Evolutionary conservation across 2,113 vertebrate genomes (phyloP), one percentile per base, ranked within the genome.

Genomic region (Alethe castanea): DNA sequence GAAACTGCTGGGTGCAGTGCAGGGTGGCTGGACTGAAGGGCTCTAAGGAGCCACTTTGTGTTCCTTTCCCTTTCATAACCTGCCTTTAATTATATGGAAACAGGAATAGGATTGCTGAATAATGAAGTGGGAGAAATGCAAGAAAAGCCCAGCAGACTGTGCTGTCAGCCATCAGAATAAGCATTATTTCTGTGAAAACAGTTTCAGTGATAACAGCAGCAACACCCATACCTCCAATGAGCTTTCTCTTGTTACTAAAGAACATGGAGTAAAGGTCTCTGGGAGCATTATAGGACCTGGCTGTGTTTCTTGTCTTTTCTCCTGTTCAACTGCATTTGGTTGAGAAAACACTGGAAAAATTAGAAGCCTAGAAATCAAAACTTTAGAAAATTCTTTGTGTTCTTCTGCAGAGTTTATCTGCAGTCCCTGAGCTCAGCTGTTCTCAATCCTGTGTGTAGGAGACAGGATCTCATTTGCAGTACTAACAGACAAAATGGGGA

Each of bases 81-180:
- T 71, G 47, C 24, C 26, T 86, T 50, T 47, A 80, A 13, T 65
- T 76, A 50, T 59, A 1, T 23, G 10, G 50, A 54, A 85, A 54
- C 14, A 16, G 11, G 36, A 54, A 33, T 24, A 57, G 60, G 35
- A 48, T 64, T 54, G 13, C 69, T 60, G 66, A 66, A 61, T 38
- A 48, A 73, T 28, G 71, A 92, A 80, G 67, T 3, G 5, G 28
- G 79, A 88, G 64, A 95, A 90, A 91, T 90, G 60, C 87, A 94
- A 80, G 83, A 54, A 90, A 80, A 96, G 81, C 79, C 94, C 92
- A 88, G 92, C 38, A 95, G 92, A 94, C 53, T 67, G 93, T 97
- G 95, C 96, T 94, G 44, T 94, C 71, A 94, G 67, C 92, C 56
- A 70, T 36, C 36, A 31, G 66, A 95, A 90, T n/a, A 44, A 61